Evolutionary conservation across 2,113 vertebrate species (phyloP).

Genomic region (Proterorhinus semilunaris): DNA sequence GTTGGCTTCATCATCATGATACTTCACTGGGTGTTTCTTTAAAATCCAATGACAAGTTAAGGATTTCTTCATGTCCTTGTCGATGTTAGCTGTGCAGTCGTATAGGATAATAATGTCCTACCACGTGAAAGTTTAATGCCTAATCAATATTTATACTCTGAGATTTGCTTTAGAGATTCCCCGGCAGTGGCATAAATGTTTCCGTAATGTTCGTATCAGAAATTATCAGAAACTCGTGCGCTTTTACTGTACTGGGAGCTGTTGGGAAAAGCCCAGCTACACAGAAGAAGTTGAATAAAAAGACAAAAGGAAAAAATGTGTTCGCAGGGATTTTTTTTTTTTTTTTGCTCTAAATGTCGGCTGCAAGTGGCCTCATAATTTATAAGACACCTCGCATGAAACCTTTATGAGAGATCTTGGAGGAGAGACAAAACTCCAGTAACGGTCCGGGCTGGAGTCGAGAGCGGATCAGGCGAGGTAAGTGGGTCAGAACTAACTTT

Average conservation of each 20-base stretch:
- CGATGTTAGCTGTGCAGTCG: constrained; percentile 22
- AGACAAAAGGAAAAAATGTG: constrained; percentile 54
- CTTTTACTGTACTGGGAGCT: constrained; percentile 39
- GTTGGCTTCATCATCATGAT: constrained; percentile 58
- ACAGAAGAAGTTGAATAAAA: constrained; percentile 40
- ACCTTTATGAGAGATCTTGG: constrained; percentile 75
- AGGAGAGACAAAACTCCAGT: constrained; percentile 61
- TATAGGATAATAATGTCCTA: constrained; percentile 46
- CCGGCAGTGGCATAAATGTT: constrained; percentile 49
- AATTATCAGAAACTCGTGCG: constrained; percentile 40
- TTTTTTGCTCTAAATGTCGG: constrained; percentile 58
- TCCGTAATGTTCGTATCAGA: constrained; percentile 53
- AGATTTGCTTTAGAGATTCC: constrained; percentile 43
- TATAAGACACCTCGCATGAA: constrained; percentile 73
- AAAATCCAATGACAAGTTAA: constrained; percentile 43
- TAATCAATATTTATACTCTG: constrained; percentile 66
- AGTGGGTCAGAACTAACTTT: constrained; percentile 71
- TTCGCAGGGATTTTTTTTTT: constrained; percentile 23
- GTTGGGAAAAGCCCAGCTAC: constrained; percentile 48
- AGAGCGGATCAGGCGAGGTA: constrained; percentile 59
- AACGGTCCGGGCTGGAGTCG: constrained; percentile 53
- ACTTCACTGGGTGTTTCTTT: constrained; percentile 45
- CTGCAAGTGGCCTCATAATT: constrained; percentile 71
- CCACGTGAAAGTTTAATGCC: constrained; percentile 54
- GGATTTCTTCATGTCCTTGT: constrained; percentile 31